Evolutionary conservation across 2,888 invertebrate genomes (phyloP).

Genomic region (Coronaproctus castanopsis): DNA sequence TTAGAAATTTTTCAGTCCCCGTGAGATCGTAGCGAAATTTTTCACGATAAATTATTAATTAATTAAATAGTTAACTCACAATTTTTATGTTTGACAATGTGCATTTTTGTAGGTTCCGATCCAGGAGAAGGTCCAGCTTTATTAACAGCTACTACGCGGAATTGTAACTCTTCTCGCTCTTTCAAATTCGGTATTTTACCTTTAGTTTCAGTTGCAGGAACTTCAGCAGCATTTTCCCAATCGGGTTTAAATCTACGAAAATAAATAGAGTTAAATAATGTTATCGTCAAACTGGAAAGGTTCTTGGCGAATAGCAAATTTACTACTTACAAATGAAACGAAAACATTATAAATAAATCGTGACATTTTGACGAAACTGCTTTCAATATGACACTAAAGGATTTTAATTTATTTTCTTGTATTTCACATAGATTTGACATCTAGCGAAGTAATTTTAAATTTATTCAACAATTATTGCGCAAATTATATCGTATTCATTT

Average conservation of each 20-base stretch:
- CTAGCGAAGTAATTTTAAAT: no score
- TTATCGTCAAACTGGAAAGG: neutral
- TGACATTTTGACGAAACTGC: neutral
- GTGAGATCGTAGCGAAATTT: no score
- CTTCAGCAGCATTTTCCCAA: slow-evolving; percentile 76
- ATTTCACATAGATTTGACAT: no score
- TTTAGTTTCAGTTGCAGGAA: slow-evolving; percentile 48
- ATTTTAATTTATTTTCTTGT: no score
- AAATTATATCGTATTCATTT: no score
- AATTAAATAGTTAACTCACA: slow-evolving; percentile 40
- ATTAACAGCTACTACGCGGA: slow-evolving; percentile 76
- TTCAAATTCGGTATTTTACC: slow-evolving; percentile 68
- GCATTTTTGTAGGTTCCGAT: slow-evolving; percentile 74
- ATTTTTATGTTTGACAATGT: slow-evolving; percentile 68
- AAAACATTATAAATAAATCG: neutral
- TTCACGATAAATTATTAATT: no score
- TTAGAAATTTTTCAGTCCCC: no score
- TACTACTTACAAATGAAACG: neutral
- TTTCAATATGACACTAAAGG: no score
- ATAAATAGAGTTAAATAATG: no score
- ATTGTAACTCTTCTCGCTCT: slow-evolving; percentile 78
- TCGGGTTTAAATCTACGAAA: slow-evolving; percentile 41
- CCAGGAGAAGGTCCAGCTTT: slow-evolving; percentile 80
- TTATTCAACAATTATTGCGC: no score
- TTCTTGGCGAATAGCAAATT: neutral